Evolutionary conservation across 2,113 vertebrate species (phyloP), one percentile per base, ranked within the genome.

Genomic region (Petrocephalus zakoni): DNA sequence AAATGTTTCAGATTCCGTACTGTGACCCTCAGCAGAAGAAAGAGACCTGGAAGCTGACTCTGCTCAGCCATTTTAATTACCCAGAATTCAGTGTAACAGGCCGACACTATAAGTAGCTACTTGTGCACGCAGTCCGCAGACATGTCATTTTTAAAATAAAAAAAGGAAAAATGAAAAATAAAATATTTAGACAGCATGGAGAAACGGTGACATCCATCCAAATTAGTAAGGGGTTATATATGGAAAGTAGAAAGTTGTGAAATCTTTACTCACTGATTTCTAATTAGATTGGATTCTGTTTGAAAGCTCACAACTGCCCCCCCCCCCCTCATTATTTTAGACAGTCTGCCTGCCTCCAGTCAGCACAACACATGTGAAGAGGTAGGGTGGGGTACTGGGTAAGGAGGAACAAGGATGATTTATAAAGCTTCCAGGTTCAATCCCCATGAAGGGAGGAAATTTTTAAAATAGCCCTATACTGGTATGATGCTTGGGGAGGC

Each of bases 241-340:
- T 15, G 25, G 15, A 75, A 37, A 75, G 68, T 2, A 34, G 34
- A 42, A 78, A 37, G 72, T 75, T 75, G 29, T 78, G 72, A 42
- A 78, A 78, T 78, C 72, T 78, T 78, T 42, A 78, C 34, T 78
- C 72, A 78, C 34, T 78, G 34, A 78, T 78, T 78, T 78, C 72
- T 78, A 78, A 78, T 34, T 78, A 78, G 34, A 78, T 8, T 37
- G 34, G 29, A 37, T 75, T 75, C 29, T 75, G 68, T 34, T 37
- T 75, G 29, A 75, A 75, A 75, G 34, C 34, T 42, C 34, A 42
- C 34, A 17, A 42, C 72, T 75, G 17, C 72, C 1, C 72, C 34
- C 25, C n/a, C 61, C 22, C 25, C 64, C 0, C 11, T 37, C 5
- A 78, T 78, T 78, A 78, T 78, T 78, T 78, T 42, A 78, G 34